These are phyloP conservation scores for Lanius collurio DNA, from an alignment of 2,113 vertebrate genomes.

Conservation along the genomic window DNA sequence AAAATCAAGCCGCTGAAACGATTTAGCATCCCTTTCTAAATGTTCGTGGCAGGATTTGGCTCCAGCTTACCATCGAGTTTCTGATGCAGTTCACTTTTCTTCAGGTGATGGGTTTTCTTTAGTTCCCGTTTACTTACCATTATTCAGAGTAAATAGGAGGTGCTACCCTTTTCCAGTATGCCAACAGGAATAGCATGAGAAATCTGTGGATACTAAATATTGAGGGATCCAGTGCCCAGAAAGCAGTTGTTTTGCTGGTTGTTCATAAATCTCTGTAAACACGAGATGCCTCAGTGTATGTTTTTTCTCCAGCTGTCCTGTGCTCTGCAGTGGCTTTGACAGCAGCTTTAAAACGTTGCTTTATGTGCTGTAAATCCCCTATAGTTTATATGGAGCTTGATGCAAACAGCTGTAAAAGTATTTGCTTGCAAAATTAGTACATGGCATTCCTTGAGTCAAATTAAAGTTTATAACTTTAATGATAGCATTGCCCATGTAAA, in stretches of 20 bases:
- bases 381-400: background rate
- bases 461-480: slow-evolving; percentile 8
- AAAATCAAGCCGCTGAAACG: background rate
- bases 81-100: background rate
- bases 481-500: background rate
- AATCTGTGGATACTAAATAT: background rate
- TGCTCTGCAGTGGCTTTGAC: background rate
- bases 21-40: background rate
- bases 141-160: background rate
- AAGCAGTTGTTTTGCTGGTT: background rate
- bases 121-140: background rate
- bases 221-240: background rate
- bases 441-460: background rate
- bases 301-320: background rate
- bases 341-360: background rate
- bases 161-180: background rate
- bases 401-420: background rate
- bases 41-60: background rate
- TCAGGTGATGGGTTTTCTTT: background rate
- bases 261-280: background rate
- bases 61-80: background rate
- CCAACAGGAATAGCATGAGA: background rate
- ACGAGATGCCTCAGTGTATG: background rate
- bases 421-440: background rate
- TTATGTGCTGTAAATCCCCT: background rate